phyloP scores from a whole-genome alignment of 2,888 invertebrate genomes.

The Petrolisthes cinctipes region DNA sequence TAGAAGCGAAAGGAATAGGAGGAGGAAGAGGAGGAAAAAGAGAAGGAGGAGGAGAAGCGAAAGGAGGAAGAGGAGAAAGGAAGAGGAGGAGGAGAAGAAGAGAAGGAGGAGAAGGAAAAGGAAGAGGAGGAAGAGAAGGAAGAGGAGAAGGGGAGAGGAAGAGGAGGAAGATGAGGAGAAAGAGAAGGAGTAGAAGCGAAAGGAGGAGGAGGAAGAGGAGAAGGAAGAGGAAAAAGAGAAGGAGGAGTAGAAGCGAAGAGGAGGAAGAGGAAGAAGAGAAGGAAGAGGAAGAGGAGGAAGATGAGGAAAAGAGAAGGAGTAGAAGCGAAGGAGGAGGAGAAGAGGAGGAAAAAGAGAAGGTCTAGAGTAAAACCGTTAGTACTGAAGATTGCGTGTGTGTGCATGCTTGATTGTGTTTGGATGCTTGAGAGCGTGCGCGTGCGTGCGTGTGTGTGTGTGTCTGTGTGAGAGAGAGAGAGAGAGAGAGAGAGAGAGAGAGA shows the following conservation, averaged over 20 bases:
- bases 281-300: not conserved
- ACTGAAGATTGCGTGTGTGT: not conserved
- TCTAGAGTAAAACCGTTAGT: not conserved
- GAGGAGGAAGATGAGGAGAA: too few species aligned
- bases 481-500: not conserved
- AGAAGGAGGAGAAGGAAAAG: not conserved
- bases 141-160: not conserved
- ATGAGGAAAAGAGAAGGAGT: not conserved
- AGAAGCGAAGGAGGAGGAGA: not conserved
- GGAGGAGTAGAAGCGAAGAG: not conserved
- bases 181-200: too few species aligned
- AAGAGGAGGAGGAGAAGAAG: not conserved
- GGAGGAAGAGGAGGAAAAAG: not conserved
- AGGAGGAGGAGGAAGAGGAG: not conserved
- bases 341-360: not conserved
- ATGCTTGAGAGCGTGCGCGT: not conserved
- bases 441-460: not conserved
- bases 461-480: not conserved
- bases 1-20: not conserved
- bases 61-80: not conserved
- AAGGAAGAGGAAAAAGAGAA: not conserved
- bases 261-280: not conserved
- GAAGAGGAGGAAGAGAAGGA: not conserved
- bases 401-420: not conserved
- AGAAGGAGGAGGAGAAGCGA: not conserved